Evolutionary conservation across 2,888 invertebrate genomes (phyloP).

Genomic region (Agrochola lota): DNA sequence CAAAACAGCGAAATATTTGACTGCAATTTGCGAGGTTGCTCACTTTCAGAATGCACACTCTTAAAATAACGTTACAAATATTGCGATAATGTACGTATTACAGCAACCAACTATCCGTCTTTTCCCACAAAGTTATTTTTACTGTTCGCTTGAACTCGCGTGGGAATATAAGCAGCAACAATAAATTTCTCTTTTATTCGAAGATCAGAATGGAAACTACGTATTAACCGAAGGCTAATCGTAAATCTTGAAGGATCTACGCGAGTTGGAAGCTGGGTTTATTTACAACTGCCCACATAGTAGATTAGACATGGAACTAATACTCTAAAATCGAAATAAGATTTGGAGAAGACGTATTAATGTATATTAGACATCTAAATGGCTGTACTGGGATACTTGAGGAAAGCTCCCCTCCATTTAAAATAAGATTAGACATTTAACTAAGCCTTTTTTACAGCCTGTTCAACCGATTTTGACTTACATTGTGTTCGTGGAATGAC

Average conservation of each 20-base stretch:
- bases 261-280: constrained; percentile 47
- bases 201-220: constrained; percentile 59
- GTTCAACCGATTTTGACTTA: too few relatives aligned
- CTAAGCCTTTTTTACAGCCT: too few relatives aligned
- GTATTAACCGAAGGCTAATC: constrained; percentile 62
- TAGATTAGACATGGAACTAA: constrained; percentile 20
- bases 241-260: constrained; percentile 59
- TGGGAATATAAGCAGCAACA: constrained; percentile 59
- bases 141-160: constrained; percentile 33
- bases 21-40: too few relatives aligned
- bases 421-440: too few relatives aligned
- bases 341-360: neutral
- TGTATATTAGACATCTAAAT: too few relatives aligned
- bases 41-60: too few relatives aligned
- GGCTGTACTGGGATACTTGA: neutral
- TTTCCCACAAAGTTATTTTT: constrained; percentile 49
- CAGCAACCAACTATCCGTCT: constrained; percentile 42
- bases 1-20: too few relatives aligned
- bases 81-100: constrained; percentile 26
- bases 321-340: constrained; percentile 31
- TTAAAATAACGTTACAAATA: constrained; percentile 2
- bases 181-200: constrained; percentile 63
- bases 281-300: constrained; percentile 54
- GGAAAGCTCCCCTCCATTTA: neutral
- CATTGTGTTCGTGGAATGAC: too few relatives aligned